A percentile compares a stretch with the other conserved stretches of the same genome.
phyloP scores from a whole-genome alignment of 2,797 vertebrate species.

The Leptodactylus fallax region DNA sequence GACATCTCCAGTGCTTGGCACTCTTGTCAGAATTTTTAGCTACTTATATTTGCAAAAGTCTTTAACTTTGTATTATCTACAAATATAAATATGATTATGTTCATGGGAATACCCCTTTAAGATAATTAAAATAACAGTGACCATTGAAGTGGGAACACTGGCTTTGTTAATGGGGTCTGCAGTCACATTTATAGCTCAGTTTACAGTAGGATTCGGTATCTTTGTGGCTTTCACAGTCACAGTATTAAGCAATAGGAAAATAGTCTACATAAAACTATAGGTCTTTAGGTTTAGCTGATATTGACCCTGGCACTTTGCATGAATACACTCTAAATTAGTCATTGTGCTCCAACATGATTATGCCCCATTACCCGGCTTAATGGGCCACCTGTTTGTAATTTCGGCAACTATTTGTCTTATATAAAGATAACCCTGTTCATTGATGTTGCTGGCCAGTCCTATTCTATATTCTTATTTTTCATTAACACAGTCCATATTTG shows the following conservation, averaged over 20 bases:
- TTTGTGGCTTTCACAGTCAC: not conserved
- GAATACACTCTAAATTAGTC: not conserved
- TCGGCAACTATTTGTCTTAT: not conserved
- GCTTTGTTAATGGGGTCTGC: not conserved
- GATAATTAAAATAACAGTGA: not conserved
- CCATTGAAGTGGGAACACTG: not conserved
- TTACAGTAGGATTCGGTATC: not conserved
- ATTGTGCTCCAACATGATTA: conserved; percentile 12
- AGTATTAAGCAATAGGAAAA: too few relatives aligned
- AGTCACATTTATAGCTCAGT: too few relatives aligned
- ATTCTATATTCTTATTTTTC: not conserved
- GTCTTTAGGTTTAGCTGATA: not conserved
- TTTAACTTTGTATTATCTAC: too few relatives aligned
- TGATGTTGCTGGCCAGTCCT: not conserved
- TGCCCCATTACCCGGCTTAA: conserved; percentile 7
- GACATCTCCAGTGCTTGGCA: too few relatives aligned
- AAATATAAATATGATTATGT: too few relatives aligned
- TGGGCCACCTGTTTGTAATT: conserved; percentile 11
- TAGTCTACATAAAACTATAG: conserved; percentile 10
- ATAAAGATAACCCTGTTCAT: not conserved
- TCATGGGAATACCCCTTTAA: too few relatives aligned
- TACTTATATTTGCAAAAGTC: too few relatives aligned
- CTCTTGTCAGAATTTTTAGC: too few relatives aligned
- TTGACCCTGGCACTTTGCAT: not conserved
- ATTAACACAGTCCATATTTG: not conserved